Evolutionary conservation across 2,888 invertebrate species (phyloP).

Genomic region (Bhutanitis thaidina): DNA sequence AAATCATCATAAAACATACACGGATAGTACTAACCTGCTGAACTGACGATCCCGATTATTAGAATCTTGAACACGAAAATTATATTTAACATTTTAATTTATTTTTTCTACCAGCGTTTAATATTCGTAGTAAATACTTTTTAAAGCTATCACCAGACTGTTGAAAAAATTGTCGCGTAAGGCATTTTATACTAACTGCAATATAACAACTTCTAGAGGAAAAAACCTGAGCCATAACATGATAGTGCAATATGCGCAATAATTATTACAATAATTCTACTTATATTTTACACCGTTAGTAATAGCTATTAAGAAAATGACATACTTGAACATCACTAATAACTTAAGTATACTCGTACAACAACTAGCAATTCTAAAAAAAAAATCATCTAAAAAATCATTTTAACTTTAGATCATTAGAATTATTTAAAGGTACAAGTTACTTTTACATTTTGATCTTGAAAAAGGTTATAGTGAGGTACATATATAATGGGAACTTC

Average conservation of each 20-base stretch:
- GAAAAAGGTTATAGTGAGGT: too few species aligned
- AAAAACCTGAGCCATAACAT: background rate
- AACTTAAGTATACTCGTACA: background rate
- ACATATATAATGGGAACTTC: too few species aligned
- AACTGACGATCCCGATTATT: conserved; percentile 1
- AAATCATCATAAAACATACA: too few species aligned
- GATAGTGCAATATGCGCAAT: background rate
- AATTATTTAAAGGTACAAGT: too few species aligned
- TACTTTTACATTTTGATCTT: too few species aligned
- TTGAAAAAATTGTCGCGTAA: background rate
- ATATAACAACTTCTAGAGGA: background rate
- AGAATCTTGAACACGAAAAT: background rate
- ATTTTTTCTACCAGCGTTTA: background rate
- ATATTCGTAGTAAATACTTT: background rate
- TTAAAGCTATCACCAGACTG: conserved; percentile 2
- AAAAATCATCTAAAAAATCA: too few species aligned
- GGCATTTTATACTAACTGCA: conserved; percentile 7
- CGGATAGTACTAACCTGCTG: conserved; percentile 11
- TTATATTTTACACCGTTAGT: background rate
- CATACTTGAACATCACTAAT: background rate
- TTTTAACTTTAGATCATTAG: too few species aligned
- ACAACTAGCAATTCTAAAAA: background rate
- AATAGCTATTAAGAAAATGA: background rate
- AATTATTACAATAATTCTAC: background rate
- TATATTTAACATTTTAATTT: conserved; percentile 1